These are phyloP conservation scores for Lagocephalus sceleratus DNA, from an alignment of 2,797 vertebrate genomes.

Conservation along the genomic window DNA sequence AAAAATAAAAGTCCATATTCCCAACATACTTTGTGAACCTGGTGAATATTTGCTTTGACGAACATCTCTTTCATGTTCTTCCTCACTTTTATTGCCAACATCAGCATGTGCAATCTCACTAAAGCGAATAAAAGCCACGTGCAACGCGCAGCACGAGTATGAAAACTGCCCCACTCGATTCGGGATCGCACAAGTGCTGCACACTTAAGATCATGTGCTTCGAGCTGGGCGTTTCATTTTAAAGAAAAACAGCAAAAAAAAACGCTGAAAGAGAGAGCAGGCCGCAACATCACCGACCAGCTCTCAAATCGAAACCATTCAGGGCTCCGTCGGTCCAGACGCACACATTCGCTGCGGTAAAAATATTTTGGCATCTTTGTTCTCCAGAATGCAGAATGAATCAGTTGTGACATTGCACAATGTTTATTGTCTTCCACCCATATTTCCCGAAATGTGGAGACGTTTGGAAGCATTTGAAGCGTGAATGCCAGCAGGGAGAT, in stretches of 20 bases:
- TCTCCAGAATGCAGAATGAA: constrained; percentile 31
- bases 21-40: too few species aligned
- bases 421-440: constrained; percentile 44
- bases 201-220: too few species aligned
- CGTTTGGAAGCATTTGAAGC: constrained; percentile 40
- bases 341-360: constrained; percentile 19
- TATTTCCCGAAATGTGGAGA: constrained; percentile 48
- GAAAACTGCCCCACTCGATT: too few species aligned
- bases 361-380: constrained; percentile 39
- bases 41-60: too few species aligned
- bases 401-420: constrained; percentile 44
- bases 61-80: too few species aligned
- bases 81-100: too few species aligned
- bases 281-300: constrained; percentile 26
- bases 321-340: constrained; percentile 36
- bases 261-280: constrained; percentile 18
- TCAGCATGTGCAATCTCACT: too few species aligned
- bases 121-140: too few species aligned
- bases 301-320: constrained; percentile 39
- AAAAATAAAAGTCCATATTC: too few species aligned
- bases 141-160: too few species aligned
- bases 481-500: constrained; percentile 39
- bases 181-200: too few species aligned
- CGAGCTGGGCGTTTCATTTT: constrained; percentile 10
- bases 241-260: background rate